These are phyloP conservation scores for Drosophila varians DNA, from an alignment of 1,140 invertebrate genomes.

Conservation along the genomic window DNA sequence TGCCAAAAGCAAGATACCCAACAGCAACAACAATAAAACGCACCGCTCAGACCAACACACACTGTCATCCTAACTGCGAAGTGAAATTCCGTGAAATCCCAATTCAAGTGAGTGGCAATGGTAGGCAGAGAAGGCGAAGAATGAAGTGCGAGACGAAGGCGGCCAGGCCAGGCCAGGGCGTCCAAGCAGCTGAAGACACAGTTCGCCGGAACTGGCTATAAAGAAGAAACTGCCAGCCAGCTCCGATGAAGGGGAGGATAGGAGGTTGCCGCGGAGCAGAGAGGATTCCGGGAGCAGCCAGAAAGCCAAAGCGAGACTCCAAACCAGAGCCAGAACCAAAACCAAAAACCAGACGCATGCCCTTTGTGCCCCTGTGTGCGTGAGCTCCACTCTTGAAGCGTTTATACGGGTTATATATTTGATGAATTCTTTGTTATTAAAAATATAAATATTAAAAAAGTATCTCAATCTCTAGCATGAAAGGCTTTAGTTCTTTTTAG, in stretches of 20 bases:
- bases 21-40: conserved; percentile 11
- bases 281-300: conserved; percentile 40
- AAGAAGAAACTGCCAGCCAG: conserved; percentile 67
- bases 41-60: conserved; percentile 20
- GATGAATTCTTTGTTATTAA: not conserved
- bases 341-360: conserved; percentile 63
- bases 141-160: not conserved
- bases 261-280: conserved; percentile 13
- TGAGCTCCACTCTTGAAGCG: conserved; percentile 7
- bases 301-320: conserved; percentile 57
- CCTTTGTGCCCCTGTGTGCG: conserved; percentile 61
- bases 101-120: conserved; percentile 73
- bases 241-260: conserved; percentile 23
- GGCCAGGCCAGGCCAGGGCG: conserved; percentile 11
- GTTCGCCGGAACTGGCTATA: conserved; percentile 76
- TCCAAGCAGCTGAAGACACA: conserved; percentile 72
- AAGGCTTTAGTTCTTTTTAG: too few relatives aligned
- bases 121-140: conserved; percentile 15
- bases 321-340: conserved; percentile 14
- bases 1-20: conserved; percentile 32
- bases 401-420: not conserved
- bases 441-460: not conserved
- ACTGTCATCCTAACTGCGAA: conserved; percentile 77
- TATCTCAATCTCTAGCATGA: too few relatives aligned
- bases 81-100: conserved; percentile 77